Base-by-base conservation (phyloP, 2,113 vertebrate species). In the Corvus hawaiiensis region DNA sequence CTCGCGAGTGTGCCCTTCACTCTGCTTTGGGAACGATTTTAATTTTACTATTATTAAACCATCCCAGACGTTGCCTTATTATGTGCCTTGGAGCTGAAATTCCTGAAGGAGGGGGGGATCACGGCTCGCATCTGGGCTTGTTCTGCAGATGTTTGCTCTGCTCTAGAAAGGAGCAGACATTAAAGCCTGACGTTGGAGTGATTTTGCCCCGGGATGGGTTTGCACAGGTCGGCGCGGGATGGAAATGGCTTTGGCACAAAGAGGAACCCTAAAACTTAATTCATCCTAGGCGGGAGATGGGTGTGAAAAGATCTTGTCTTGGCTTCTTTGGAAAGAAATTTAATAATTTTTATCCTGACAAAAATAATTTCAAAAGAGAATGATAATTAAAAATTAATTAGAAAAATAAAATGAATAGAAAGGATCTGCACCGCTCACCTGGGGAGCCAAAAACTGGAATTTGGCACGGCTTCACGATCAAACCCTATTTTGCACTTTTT, bases 11-110 rank as follows among this genome's bases (percentile, higher is more conserved):
- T 96, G 67, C 96, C 96, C 94, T 97, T 98, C 96, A 97, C 97
- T 97, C 96, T 90, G 94, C 96, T 97, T 93, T 82, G 71, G 83
- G 93, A 97, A 90, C 89, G 86, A 91, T 97, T 97, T 97, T 97
- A 92, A 97, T 98, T 97, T 97, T 96, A 73, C 95, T 96, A 94
- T 98, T 97, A 98, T 98, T 97, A 98, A 98, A 97, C 95, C 96
- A 96, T 97, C 96, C 96, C 95, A 97, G 97, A 97, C 94, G 54
- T 48, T 96, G 95, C 95, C 95, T 97, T 95, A 90, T 96, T 96
- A 93, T 85, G 93, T 77, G 94, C 96, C 96, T 97, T 2, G 86
- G 94, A 98, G 97, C 96, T 97, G 94, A 89, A 97, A 98, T 98
- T 97, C 96, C 95, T 97, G 95, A 79, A 89, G 18, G 21, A 30